Evolutionary conservation across 2,797 vertebrate species (phyloP), one percentile per base, ranked within the genome.

Genomic region (Poeciliopsis infans): DNA sequence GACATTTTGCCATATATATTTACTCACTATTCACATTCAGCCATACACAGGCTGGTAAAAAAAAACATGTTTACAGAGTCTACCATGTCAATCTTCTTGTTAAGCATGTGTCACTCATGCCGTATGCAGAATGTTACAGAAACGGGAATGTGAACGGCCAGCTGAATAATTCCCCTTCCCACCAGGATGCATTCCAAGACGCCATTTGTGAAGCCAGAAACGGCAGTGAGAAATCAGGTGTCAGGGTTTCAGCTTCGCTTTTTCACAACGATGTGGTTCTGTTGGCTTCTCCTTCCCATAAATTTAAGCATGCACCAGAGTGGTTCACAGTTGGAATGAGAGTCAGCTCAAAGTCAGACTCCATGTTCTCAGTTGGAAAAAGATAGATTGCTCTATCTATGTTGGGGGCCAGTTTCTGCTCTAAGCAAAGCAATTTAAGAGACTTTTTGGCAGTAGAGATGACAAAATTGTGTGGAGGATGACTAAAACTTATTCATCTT

Each of bases 41-140:
- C 64, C 16, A 43, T 41, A 1, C 10, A 68, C 36, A 43, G 11
- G 20, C 64, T 68, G 39, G 36, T 25, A 41, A 68, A 68, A 68
- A 43, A 23, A 3, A 68, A 39, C 18, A 25, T 25, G 66, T 41
- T n/a, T 68, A 43, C 23, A 13, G 36, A 25, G 33, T 25, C 20
- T 68, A 43, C 23, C 39, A 69, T 69, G 39, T 43, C 66, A 69
- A 13, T 43, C 23, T 69, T 69, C 66, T 43, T 69, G 66, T 43
- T 69, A 13, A 25, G 23, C 66, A 69, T 69, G 39, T n/a, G 66
- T n/a, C 66, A 69, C 39, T 69, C 10, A 33, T 11, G 36, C 36
- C 18, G 18, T 68, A 68, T 23, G 61, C 11, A 20, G 18, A 66
- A 66, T 36, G 33, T 41, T 68, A 23, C 64, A 68, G 36, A 41